Evolutionary conservation across 2,888 invertebrate genomes (phyloP).

Genomic region (Metopia argyrocephala): DNA sequence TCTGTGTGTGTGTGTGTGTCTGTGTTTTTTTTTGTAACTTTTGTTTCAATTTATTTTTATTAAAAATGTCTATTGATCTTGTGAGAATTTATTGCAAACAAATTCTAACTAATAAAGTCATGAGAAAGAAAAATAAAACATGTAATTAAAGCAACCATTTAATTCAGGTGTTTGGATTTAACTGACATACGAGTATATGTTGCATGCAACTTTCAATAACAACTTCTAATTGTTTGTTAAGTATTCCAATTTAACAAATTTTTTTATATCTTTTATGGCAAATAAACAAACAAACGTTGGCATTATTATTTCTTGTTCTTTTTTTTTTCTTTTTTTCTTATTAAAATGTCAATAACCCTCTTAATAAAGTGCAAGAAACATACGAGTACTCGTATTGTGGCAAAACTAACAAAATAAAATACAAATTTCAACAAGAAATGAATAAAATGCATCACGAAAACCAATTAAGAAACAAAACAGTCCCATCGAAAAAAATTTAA

Average conservation of each 20-base stretch:
- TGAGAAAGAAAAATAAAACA: background rate
- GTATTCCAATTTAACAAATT: conserved; percentile 41
- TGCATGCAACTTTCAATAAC: too few relatives aligned
- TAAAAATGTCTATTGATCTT: conserved; percentile 20
- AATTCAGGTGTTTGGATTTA: conserved; percentile 17
- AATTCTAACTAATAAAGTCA: conserved; percentile 1
- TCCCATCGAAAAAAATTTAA: background rate
- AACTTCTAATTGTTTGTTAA: conserved; percentile 42
- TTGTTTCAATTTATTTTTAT: conserved; percentile 47
- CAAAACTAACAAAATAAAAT: background rate
- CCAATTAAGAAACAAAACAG: conserved; percentile 53
- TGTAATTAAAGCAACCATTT: conserved; percentile 11
- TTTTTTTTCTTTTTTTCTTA: conserved; percentile 2
- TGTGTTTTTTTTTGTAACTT: conserved; percentile 6
- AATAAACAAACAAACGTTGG: too few relatives aligned
- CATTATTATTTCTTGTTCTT: too few relatives aligned
- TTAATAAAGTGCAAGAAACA: conserved; percentile 32
- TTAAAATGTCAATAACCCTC: conserved; percentile 52
- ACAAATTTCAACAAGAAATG: conserved; percentile 46
- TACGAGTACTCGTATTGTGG: too few relatives aligned
- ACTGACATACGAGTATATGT: background rate
- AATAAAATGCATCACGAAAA: conserved; percentile 61
- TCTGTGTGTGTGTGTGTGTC: background rate
- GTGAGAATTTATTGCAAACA: background rate
- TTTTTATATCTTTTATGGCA: too few relatives aligned